phyloP scores from a whole-genome alignment of 2,888 invertebrate species.

The Drosophila borealis region DNA sequence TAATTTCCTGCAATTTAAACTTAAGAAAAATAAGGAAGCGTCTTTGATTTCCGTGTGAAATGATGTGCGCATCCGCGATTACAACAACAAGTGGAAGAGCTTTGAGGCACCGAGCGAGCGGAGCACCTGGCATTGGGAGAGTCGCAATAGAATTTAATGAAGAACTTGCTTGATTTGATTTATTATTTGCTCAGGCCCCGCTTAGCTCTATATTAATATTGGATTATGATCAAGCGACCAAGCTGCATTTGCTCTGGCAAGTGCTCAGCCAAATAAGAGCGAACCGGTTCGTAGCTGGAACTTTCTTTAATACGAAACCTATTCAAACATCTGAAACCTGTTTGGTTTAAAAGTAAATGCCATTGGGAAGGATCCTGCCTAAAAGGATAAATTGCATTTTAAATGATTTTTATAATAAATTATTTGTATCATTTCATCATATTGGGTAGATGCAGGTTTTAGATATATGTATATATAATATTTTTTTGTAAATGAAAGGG shows the following conservation, averaged over 20 bases:
- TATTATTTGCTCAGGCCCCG: slow-evolving; percentile 85
- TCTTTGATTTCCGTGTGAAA: slow-evolving; percentile 81
- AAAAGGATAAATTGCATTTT: too few species aligned
- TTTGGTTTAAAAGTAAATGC: too few species aligned
- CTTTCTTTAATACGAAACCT: too few species aligned
- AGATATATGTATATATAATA: too few species aligned
- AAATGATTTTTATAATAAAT: too few species aligned
- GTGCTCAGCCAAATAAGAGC: too few species aligned
- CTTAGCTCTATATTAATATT: slow-evolving; percentile 29
- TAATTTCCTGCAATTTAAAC: slow-evolving; percentile 81
- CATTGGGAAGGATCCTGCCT: too few species aligned
- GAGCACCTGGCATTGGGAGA: background rate
- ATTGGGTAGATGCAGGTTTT: too few species aligned
- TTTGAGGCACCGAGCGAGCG: background rate
- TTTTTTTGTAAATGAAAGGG: too few species aligned
- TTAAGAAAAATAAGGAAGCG: slow-evolving; percentile 80
- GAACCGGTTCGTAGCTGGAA: too few species aligned
- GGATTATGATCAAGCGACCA: slow-evolving; percentile 41
- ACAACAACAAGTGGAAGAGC: slow-evolving; percentile 26
- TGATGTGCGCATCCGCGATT: slow-evolving; percentile 63
- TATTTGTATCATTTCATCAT: too few species aligned
- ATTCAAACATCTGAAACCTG: too few species aligned
- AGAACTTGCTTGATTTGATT: slow-evolving; percentile 75
- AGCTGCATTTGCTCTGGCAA: background rate
- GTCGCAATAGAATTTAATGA: slow-evolving; percentile 46